Conservation (phyloP, 2,113 vertebrate species). For the Triplophysa rosa region DNA sequence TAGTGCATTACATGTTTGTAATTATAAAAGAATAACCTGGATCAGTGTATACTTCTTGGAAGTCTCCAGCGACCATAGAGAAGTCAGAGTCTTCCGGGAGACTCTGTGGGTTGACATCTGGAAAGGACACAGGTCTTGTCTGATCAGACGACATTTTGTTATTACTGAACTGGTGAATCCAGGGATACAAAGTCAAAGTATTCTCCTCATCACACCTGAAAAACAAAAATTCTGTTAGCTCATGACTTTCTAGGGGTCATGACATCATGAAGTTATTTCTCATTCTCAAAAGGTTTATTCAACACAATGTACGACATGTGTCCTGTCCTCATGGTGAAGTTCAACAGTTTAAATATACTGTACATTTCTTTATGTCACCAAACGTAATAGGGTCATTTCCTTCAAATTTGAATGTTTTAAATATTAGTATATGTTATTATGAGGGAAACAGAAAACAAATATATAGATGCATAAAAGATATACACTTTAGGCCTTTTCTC, state of each 20-base stretch:
- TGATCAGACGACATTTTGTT: slow-evolving; percentile 93
- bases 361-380: too few relatives aligned
- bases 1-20: neutral
- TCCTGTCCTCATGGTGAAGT: neutral
- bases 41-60: slow-evolving; percentile 94
- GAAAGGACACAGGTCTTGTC: slow-evolving; percentile 88
- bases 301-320: neutral
- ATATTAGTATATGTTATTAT: too few relatives aligned
- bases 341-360: too few relatives aligned
- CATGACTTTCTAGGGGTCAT: neutral
- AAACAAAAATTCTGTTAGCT: slow-evolving; percentile 43
- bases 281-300: too few relatives aligned
- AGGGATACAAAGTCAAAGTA: slow-evolving; percentile 90
- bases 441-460: too few relatives aligned
- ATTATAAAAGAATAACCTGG: slow-evolving; percentile 73
- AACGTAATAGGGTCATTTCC: too few relatives aligned
- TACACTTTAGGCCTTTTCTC: neutral
- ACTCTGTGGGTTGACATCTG: slow-evolving; percentile 93
- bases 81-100: slow-evolving; percentile 89
- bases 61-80: slow-evolving; percentile 98
- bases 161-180: slow-evolving; percentile 99
- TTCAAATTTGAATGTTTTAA: too few relatives aligned
- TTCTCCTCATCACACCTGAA: slow-evolving; percentile 93
- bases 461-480: too few relatives aligned
- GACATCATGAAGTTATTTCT: too few relatives aligned